Base-by-base conservation (phyloP, 2,888 invertebrate species). In the Cremastobaeus sp. region DNA sequence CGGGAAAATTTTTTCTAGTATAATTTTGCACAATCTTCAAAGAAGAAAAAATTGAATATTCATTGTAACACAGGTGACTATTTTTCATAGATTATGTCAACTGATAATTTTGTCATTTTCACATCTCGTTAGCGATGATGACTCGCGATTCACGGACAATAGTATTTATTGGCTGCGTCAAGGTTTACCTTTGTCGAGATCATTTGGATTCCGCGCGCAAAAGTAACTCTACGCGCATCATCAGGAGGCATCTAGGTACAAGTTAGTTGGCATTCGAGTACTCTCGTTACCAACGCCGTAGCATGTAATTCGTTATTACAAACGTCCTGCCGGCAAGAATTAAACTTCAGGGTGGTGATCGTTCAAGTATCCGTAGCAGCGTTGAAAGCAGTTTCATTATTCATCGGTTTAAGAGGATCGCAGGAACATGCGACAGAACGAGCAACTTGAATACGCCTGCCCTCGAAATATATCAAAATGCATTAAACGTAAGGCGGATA, bases 221-320 rank as follows among this genome's bases (percentile, higher is more conserved):
- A 50, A 47, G 65, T 48, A 52, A 60, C 64, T 47, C 47, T 50
- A 50, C 45, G 37, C 30, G 57, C 65, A 48, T 64, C 68, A 69
- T 68, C 64, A 34, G 47, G 35, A 25, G 48, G 68, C 43, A 64
- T 64, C 64, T 59, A 47, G 34, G 18, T 47, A 43, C 55, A 50
- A 62, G 62, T 74, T 66, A 35, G 52, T 39, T 35, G 64, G 62
- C 48, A 62, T 69, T 64, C 65, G 59, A 74, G 64, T 43, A 43
- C 69, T 69, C 64, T 74, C 59, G 69, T 74, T 74, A 65, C 52
- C 79, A 66, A 71, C 74, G 68, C 75, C 73, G 74, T 80, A 78
- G 79, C 79, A 78, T 78, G 80, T 81, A 79, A 81, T 83, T 82
- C 79, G 78, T 80, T 80, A 82, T 81, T 80, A 78, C 78, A 74